Percentiles rank a stretch among this genome's conserved stretches.
These are phyloP conservation scores for Mactra quadrangularis DNA, from an alignment of 1,140 invertebrate species.

Conservation along the genomic window DNA sequence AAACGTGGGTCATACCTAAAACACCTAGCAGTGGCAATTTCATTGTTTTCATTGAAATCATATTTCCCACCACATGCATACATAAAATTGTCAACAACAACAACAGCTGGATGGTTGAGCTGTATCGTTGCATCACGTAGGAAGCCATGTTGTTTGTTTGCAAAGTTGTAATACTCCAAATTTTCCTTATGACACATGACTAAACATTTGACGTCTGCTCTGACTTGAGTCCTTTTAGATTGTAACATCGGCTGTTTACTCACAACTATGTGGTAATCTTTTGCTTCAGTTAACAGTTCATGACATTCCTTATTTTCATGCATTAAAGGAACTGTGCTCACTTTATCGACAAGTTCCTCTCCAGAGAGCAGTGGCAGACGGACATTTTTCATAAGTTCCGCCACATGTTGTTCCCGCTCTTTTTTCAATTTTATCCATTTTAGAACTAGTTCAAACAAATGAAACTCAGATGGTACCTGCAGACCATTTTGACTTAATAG, in stretches of 20 bases:
- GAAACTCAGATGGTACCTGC: conserved; percentile 78
- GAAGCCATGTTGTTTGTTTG: conserved; percentile 75
- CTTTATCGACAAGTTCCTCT: conserved; percentile 82
- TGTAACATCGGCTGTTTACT: conserved; percentile 81
- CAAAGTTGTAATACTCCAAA: conserved; percentile 79
- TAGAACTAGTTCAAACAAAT: conserved; percentile 78
- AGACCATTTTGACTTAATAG: conserved; percentile 78
- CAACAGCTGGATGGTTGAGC: conserved; percentile 81
- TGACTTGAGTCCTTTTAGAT: conserved; percentile 77
- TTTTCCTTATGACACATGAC: conserved; percentile 81
- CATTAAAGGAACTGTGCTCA: conserved; percentile 79
- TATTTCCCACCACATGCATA: conserved; percentile 83
- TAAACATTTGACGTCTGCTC: conserved; percentile 76
- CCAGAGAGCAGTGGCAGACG: conserved; percentile 80
- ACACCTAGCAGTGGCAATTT: conserved; percentile 82
- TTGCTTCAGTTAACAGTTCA: conserved; percentile 80
- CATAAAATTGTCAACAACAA: conserved; percentile 83
- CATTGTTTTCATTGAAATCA: conserved; percentile 82
- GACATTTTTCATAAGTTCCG: conserved; percentile 78
- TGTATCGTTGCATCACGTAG: conserved; percentile 79
- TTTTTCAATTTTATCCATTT: conserved; percentile 76
- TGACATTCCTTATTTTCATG: conserved; percentile 75
- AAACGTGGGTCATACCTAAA: conserved; percentile 83
- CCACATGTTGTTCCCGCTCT: conserved; percentile 71
- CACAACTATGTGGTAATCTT: conserved; percentile 82